Conservation (phyloP, 2,888 invertebrate species). For the Platypus cylindrus region DNA sequence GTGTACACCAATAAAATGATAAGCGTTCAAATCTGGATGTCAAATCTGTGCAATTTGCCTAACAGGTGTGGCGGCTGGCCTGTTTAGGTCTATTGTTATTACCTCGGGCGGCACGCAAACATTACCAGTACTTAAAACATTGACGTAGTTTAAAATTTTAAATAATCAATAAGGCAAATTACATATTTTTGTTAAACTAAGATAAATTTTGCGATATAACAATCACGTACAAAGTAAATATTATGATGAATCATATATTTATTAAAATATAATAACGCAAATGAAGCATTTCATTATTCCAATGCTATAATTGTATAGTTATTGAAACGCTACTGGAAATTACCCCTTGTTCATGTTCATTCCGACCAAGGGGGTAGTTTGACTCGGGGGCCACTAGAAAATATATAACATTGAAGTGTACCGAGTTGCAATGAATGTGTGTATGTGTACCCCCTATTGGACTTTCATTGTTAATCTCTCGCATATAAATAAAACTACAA, state of each 20-base stretch:
- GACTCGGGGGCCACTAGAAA: constrained; percentile 29
- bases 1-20: constrained; percentile 21
- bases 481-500: constrained; percentile 21
- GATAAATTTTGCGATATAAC: neutral
- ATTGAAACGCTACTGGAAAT: constrained; percentile 12
- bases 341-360: constrained; percentile 9
- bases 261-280: neutral
- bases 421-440: constrained; percentile 25
- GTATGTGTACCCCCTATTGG: too few species aligned
- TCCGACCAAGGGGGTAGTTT: constrained; percentile 25
- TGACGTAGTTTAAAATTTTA: constrained; percentile 7
- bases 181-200: neutral
- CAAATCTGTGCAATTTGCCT: constrained; percentile 27
- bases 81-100: constrained; percentile 19
- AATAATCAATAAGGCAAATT: neutral
- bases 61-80: constrained; percentile 23
- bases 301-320: too few species aligned
- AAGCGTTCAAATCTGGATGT: constrained; percentile 29
- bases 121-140: constrained; percentile 20
- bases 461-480: constrained; percentile 20
- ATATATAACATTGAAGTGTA: constrained; percentile 30
- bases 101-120: constrained; percentile 22
- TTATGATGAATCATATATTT: neutral
- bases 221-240: neutral
- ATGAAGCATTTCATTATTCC: neutral